Evolutionary conservation across 2,888 invertebrate species (phyloP).

Genomic region (Cosmia trapezina): DNA sequence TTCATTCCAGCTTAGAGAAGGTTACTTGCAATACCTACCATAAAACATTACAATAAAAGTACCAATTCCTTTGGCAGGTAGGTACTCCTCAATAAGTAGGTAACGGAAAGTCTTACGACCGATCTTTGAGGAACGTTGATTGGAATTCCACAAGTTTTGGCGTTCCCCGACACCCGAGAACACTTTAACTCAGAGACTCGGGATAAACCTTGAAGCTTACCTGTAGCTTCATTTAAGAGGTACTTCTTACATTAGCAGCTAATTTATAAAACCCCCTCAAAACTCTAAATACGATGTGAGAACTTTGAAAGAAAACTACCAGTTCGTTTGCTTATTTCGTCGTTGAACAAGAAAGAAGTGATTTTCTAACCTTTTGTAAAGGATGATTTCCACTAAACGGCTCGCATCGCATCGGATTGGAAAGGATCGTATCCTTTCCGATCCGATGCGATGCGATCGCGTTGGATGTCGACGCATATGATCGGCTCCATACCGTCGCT

Average conservation of each 20-base stretch:
- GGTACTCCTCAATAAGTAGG: not conserved
- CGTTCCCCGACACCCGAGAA: slow-evolving; percentile 6
- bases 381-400: too few species aligned
- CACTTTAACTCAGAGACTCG: not conserved
- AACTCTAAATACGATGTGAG: not conserved
- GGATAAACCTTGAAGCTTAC: not conserved
- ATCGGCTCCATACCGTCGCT: too few species aligned
- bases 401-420: too few species aligned
- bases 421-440: too few species aligned
- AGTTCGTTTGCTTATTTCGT: not conserved
- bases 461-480: too few species aligned
- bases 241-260: not conserved
- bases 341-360: too few species aligned
- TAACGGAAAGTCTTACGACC: slow-evolving; percentile 3
- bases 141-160: slow-evolving; percentile 56
- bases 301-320: not conserved
- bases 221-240: not conserved
- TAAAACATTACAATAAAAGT: not conserved
- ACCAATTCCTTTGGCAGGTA: too few species aligned
- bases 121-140: slow-evolving; percentile 45
- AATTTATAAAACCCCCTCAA: not conserved
- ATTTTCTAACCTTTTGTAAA: too few species aligned
- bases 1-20: not conserved
- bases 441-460: too few species aligned
- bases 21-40: not conserved